phyloP scores from a whole-genome alignment of 2,888 invertebrate species.

The Escarpia spicata region DNA sequence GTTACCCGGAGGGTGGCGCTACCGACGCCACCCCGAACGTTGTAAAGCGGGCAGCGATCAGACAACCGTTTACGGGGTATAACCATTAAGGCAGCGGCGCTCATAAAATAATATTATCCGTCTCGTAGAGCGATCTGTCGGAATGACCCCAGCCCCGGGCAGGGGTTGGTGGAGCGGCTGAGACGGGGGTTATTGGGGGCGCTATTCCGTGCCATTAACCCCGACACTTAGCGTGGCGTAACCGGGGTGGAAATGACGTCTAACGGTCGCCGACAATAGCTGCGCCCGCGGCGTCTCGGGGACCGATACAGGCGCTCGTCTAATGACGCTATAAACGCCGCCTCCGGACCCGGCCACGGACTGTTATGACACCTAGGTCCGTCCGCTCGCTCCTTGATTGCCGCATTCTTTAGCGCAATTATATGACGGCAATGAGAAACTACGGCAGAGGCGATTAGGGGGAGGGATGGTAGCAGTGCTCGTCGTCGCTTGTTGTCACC shows the following conservation, averaged over 20 bases:
- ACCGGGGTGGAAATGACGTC: not conserved
- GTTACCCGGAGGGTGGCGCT: not conserved
- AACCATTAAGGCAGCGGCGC: not conserved
- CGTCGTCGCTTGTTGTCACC: not conserved
- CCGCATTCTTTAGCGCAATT: conserved; percentile 10
- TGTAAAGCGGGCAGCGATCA: not conserved
- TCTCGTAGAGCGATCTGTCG: not conserved
- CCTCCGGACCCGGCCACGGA: not conserved
- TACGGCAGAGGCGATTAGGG: not conserved
- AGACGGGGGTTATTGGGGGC: not conserved
- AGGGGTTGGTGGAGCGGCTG: not conserved
- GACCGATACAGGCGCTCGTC: not conserved
- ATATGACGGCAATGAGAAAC: not conserved
- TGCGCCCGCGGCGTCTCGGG: not conserved
- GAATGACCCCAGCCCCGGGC: not conserved
- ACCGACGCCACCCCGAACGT: not conserved
- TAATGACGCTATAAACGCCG: not conserved
- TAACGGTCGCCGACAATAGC: conserved; percentile 9
- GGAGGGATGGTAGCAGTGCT: not conserved
- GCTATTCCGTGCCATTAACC: not conserved
- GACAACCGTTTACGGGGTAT: not conserved
- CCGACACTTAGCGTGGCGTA: not conserved
- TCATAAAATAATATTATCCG: conserved; percentile 9
- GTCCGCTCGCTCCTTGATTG: not conserved
- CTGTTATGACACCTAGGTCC: not conserved